A percentile compares a stretch with the other conserved stretches of the same genome.
Conservation (phyloP, 2,888 invertebrate genomes). For the Sinhomidia bicolor region DNA sequence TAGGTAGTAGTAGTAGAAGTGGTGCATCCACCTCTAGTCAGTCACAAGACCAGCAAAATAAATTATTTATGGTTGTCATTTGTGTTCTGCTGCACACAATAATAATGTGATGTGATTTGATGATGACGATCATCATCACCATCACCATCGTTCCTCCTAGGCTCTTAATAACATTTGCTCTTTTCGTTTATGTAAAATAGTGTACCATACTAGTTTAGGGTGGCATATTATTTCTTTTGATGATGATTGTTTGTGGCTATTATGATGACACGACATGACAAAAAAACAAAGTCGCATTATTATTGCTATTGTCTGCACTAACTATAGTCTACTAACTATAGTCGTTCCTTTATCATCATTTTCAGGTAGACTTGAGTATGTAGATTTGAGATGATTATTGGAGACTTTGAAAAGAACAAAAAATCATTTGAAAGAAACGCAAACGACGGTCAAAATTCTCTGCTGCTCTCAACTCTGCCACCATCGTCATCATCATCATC, state of each 20-base stretch:
- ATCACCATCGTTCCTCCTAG: not conserved
- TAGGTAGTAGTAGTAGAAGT: too few relatives aligned
- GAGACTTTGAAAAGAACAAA: slow-evolving; percentile 8
- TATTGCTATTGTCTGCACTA: not conserved
- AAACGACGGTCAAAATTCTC: slow-evolving; percentile 34
- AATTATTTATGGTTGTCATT: not conserved
- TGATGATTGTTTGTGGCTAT: slow-evolving; percentile 18
- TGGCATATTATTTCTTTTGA: not conserved
- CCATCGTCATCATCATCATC: not conserved
- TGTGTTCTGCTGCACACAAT: too few relatives aligned
- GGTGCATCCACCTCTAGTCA: not conserved
- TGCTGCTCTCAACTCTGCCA: not conserved
- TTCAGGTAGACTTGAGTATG: slow-evolving; percentile 9
- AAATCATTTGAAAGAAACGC: slow-evolving; percentile 6
- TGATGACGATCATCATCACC: slow-evolving; percentile 1
- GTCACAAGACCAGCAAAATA: not conserved
- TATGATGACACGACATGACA: slow-evolving; percentile 32
- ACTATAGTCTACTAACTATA: not conserved
- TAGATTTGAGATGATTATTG: slow-evolving; percentile 20
- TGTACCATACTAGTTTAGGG: not conserved
- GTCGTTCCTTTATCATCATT: not conserved
- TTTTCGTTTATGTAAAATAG: too few relatives aligned
- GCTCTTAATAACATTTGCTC: too few relatives aligned
- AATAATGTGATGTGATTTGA: not conserved
- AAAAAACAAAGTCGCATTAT: slow-evolving; percentile 31